These are phyloP conservation scores for Teleogryllus oceanicus DNA, from an alignment of 2,888 invertebrate species.

Conservation along the genomic window DNA sequence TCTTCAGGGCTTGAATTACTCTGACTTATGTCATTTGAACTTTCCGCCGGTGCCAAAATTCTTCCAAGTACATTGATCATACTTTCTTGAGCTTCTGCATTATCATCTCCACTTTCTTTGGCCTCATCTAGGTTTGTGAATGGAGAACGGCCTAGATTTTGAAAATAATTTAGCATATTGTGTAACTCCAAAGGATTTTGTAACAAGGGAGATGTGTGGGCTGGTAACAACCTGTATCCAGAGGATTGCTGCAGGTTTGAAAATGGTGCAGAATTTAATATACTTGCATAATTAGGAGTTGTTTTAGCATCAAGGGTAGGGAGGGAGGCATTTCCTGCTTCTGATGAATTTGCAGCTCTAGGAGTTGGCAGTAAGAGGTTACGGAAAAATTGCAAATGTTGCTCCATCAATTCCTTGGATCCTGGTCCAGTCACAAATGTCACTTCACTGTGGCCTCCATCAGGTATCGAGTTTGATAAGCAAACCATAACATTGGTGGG, in stretches of 20 bases:
- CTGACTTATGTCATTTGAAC: too few relatives aligned
- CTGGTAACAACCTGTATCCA: neutral
- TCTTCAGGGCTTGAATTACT: too few relatives aligned
- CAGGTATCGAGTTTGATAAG: conserved; percentile 29
- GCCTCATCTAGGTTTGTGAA: too few relatives aligned
- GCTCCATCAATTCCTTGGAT: conserved; percentile 31
- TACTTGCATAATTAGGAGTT: too few relatives aligned
- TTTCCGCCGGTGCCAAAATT: neutral
- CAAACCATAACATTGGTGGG: conserved; percentile 25
- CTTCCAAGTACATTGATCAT: neutral
- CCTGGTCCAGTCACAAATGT: conserved; percentile 32
- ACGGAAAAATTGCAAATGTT: conserved; percentile 24
- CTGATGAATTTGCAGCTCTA: neutral
- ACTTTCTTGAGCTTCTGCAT: neutral
- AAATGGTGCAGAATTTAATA: too few relatives aligned
- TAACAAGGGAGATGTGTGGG: neutral
- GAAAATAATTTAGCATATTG: too few relatives aligned
- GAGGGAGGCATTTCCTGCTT: neutral
- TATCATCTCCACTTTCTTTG: neutral
- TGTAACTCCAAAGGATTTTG: neutral
- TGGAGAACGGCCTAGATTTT: too few relatives aligned
- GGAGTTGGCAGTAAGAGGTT: neutral
- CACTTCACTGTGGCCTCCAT: conserved; percentile 31
- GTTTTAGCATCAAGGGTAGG: too few relatives aligned
- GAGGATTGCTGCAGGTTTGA: too few relatives aligned